Evolutionary conservation across 2,888 invertebrate genomes (phyloP).

Genomic region (Xestia rhomboidea): DNA sequence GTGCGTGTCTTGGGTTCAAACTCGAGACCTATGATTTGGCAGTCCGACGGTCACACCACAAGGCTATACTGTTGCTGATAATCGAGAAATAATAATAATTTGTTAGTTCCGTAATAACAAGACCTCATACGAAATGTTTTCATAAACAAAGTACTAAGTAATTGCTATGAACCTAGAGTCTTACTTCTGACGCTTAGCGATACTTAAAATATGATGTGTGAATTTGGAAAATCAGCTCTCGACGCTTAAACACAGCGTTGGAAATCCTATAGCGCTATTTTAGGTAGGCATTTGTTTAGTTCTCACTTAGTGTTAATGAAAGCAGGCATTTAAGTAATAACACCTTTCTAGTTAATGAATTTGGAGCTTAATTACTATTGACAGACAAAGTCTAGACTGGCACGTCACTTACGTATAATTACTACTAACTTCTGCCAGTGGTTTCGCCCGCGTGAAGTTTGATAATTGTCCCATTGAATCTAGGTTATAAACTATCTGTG

Average conservation of each 20-base stretch:
- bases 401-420: neutral
- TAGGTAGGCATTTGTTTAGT: neutral
- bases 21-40: no score
- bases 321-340: conserved; percentile 11
- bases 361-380: neutral
- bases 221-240: neutral
- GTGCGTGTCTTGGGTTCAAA: no score
- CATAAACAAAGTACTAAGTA: conserved; percentile 11
- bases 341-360: conserved; percentile 40
- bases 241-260: neutral
- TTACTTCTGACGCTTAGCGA: neutral
- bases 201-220: neutral
- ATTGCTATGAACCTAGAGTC: neutral
- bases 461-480: no score
- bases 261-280: neutral
- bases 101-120: neutral
- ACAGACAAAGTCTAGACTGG: conserved; percentile 3
- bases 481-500: no score
- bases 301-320: neutral
- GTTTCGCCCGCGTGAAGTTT: no score
- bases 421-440: no score
- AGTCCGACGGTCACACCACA: no score
- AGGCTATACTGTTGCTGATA: neutral
- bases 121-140: neutral
- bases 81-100: conserved; percentile 25